Base-by-base conservation (phyloP, 1,140 invertebrate species). In the Drepana arcuata region DNA sequence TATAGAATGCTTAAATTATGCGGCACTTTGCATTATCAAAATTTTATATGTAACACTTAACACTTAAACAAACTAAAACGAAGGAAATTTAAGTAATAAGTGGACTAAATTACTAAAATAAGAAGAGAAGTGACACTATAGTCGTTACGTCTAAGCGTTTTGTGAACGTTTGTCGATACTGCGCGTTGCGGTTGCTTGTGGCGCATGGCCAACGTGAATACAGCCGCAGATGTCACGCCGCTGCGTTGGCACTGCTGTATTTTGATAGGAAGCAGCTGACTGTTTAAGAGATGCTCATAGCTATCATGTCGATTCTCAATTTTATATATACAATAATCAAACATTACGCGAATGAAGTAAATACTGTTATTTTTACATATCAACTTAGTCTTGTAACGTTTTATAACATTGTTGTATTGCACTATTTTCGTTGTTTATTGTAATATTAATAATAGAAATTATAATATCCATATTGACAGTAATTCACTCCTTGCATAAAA, bases 91-190 rank as follows among this genome's bases (percentile, higher is more conserved):
- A 65, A 64, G 62, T 56, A 53, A 64, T 66, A 52, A 62, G 73
- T 68, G 62, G 57, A 65, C 52, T 71, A 77, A 7, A 63, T 68
- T 60, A 70, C 52, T 75, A 72, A 75, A 81, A 69, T 74, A 80
- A 61, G 61, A 63, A 66, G 63, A 67, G 67, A 67, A 77, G 63
- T 71, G 72, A 73, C 74, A 81, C 74, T 80, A 77, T 67, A 58
- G 55, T 63, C 68, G 53, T 75, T 67, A 79, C 74, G 72, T 73
- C 77, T 78, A 78, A 77, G 77, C 77, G 73, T 78, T 72, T 71
- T 71, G 62, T 77, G 70, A 75, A 77, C 72, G 72, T 77, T 77
- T 77, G 67, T 71, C 73, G 73, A 77, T 81, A 81, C 73, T 78
- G 77, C 63, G 56, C 61, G n/a, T n/a, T 62, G 57, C 69, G 66